Evolutionary conservation across 2,113 vertebrate genomes (phyloP).

Genomic region (Sylvietta virens): DNA sequence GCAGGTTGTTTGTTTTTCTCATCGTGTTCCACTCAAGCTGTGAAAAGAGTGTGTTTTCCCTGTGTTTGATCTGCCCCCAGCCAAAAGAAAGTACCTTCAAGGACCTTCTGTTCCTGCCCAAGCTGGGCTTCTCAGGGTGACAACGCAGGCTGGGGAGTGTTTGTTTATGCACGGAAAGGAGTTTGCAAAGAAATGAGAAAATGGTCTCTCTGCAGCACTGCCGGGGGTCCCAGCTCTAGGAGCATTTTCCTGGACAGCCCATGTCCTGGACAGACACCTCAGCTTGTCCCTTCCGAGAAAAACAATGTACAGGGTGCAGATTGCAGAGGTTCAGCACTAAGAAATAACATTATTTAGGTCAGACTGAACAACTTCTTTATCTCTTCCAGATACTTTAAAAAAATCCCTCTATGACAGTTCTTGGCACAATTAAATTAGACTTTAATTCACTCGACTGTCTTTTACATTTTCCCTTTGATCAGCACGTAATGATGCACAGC

Average conservation of each 20-base stretch:
- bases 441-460: conserved; percentile 33
- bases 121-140: not conserved
- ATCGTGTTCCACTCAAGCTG: not conserved
- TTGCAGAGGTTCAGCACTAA: not conserved
- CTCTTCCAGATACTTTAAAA: not conserved
- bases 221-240: fast-evolving
- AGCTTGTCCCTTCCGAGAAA: not conserved
- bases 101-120: not conserved
- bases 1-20: conserved; percentile 32
- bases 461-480: conserved; percentile 43
- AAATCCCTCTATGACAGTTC: conserved; percentile 7
- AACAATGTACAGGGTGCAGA: not conserved
- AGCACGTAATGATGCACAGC: not conserved
- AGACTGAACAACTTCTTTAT: not conserved
- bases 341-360: not conserved
- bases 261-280: fast-evolving
- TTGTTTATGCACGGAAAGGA: not conserved
- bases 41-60: not conserved
- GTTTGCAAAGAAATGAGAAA: not conserved
- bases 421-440: conserved; percentile 49
- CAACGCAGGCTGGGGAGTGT: not conserved
- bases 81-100: not conserved
- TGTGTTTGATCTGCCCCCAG: not conserved
- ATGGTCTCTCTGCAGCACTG: not conserved
- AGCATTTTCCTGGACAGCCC: not conserved